Evolutionary conservation across 2,113 vertebrate genomes (phyloP), one percentile per base, ranked within the genome.

Genomic region (Sinocyclocheilus anophthalmus): DNA sequence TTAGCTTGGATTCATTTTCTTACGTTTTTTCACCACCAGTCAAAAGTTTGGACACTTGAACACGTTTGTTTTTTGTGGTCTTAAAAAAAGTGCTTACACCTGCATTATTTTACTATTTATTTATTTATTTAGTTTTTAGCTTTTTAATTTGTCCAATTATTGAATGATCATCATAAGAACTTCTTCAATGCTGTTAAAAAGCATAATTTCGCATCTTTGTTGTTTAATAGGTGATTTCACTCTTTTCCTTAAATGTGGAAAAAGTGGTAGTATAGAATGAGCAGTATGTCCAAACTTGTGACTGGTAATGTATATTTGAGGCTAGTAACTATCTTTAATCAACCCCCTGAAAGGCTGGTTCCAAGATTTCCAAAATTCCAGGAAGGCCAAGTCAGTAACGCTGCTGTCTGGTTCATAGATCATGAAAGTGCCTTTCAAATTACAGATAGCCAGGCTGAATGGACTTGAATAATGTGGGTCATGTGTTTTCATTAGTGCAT

Each of bases 371-470:
- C 20, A 45, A 45, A 48, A 24, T 59, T 37, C 48, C 24, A 24
- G 14, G 45, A 20, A 55, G 76, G 8, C 16, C 16, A 33, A 18
- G 53, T 78, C 53, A 78, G 30, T 78, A 59, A 59, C 76, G 26
- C 42, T 26, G 18, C 53, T 59, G 26, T 57, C 14, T 79, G 53
- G 8, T 79, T 59, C 26, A 79, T 13, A 57, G 53, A 22, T 78
- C 30, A 57, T 57, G 75, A 76, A 77, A 77, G 50, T 77, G 76
- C 16, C 11, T 59, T 78, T 78, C 14, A 78, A 33, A 18, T 30
- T 30, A 37, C 26, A 33, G 26, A 55, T 3, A 75, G 5, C 39
- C 11, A 14, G 9, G 22, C 39, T 73, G 48, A 77, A 55, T 59
- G 18, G 0, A 79, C 76, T 39, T 37, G 14, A 79, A 39, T 37